A percentile compares a stretch with the other conserved stretches of the same genome.
These are phyloP conservation scores for Sitodiplosis mosellana DNA, from an alignment of 1,140 invertebrate species.

Conservation along the genomic window DNA sequence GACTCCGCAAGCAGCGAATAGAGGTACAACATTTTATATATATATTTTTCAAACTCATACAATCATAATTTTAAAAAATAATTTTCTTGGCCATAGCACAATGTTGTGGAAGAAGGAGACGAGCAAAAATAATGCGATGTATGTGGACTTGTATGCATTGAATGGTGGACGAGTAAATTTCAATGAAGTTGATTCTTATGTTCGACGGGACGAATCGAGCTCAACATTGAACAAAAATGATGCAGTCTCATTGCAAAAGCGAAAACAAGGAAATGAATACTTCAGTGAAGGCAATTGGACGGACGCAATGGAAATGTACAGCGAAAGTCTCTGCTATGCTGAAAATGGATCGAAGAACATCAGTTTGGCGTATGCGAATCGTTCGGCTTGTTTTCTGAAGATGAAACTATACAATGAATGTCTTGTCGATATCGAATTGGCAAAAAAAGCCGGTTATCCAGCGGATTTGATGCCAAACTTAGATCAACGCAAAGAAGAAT, in stretches of 20 bases:
- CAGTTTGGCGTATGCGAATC: conserved; percentile 45
- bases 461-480: conserved; percentile 31
- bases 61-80: too few relatives aligned
- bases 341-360: conserved; percentile 32
- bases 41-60: too few relatives aligned
- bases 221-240: conserved; percentile 4
- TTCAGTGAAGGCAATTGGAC: conserved; percentile 29
- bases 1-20: too few relatives aligned
- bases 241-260: conserved; percentile 22
- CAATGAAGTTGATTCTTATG: too few relatives aligned
- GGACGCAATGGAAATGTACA: conserved; percentile 36
- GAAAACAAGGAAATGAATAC: conserved; percentile 34
- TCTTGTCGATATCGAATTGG: conserved; percentile 33
- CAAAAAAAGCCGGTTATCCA: conserved; percentile 30
- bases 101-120: too few relatives aligned
- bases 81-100: too few relatives aligned
- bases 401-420: conserved; percentile 39
- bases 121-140: too few relatives aligned
- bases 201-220: too few relatives aligned
- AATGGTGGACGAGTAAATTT: too few relatives aligned
- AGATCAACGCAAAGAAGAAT: conserved; percentile 28
- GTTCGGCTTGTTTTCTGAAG: conserved; percentile 45
- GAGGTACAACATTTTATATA: too few relatives aligned
- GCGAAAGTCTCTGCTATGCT: conserved; percentile 37
- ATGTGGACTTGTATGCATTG: too few relatives aligned